Evolutionary conservation across 2,888 invertebrate species (phyloP).

Genomic region (Coleophora flavipennella): DNA sequence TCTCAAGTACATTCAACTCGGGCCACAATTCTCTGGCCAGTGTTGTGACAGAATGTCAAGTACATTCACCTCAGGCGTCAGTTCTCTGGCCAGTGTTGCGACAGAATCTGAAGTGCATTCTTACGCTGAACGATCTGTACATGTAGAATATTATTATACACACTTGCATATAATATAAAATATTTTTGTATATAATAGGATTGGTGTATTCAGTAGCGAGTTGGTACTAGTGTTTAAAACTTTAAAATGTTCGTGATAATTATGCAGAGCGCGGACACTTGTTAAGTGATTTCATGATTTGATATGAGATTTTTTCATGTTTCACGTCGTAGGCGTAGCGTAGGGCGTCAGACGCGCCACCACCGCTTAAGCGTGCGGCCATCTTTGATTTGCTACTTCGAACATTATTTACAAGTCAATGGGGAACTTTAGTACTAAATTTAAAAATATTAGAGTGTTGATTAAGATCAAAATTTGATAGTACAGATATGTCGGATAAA

Average conservation of each 20-base stretch:
- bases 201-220: slow-evolving; percentile 64
- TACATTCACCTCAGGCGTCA: background rate
- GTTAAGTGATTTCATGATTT: slow-evolving; percentile 42
- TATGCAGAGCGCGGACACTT: slow-evolving; percentile 33
- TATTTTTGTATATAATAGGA: slow-evolving; percentile 68
- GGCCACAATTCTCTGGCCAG: no score
- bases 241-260: slow-evolving; percentile 33
- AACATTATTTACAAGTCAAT: background rate
- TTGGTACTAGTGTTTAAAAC: slow-evolving; percentile 59
- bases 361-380: slow-evolving; percentile 62
- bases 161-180: slow-evolving; percentile 54
- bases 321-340: slow-evolving; percentile 23
- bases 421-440: no score
- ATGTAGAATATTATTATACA: slow-evolving; percentile 55
- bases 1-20: no score
- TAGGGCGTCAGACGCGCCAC: slow-evolving; percentile 30
- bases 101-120: no score
- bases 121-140: no score
- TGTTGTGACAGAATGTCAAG: background rate
- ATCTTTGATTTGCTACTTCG: slow-evolving; percentile 27
- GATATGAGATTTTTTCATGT: slow-evolving; percentile 46
- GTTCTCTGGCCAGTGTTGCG: slow-evolving; percentile 46
- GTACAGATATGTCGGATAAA: no score
- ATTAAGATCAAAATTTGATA: no score
- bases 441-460: no score